Evolutionary conservation across 2,797 vertebrate genomes (phyloP).

Genomic region (Bradypodion pumilum): DNA sequence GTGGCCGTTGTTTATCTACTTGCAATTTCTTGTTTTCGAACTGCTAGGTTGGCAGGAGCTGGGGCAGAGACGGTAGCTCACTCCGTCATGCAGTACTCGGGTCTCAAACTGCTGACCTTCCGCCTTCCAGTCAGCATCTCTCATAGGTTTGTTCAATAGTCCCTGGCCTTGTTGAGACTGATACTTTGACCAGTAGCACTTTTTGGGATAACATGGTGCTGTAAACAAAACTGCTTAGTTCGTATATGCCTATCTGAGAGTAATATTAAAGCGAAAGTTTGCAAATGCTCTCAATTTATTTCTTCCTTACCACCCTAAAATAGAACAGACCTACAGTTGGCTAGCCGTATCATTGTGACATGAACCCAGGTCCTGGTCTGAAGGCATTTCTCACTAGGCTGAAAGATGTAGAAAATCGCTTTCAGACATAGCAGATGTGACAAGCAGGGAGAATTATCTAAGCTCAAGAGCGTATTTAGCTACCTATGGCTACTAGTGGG

Average conservation of each 20-base stretch:
- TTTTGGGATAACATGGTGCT: neutral
- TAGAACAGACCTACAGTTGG: neutral
- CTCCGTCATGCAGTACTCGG: too few relatives aligned
- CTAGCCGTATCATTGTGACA: neutral
- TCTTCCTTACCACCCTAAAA: neutral
- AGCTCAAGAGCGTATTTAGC: neutral
- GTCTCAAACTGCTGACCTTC: too few relatives aligned
- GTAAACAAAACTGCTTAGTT: neutral
- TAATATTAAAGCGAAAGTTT: neutral
- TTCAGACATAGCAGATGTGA: neutral
- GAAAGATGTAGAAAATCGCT: neutral
- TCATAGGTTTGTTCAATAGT: neutral
- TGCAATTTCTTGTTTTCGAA: too few relatives aligned
- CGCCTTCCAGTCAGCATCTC: too few relatives aligned
- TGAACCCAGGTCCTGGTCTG: neutral
- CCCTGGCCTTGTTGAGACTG: neutral
- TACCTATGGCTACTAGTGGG: too few relatives aligned
- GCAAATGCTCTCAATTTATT: neutral
- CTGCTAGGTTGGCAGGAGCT: too few relatives aligned
- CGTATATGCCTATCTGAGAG: neutral
- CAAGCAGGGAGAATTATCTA: neutral
- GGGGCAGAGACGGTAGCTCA: too few relatives aligned
- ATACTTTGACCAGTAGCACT: neutral
- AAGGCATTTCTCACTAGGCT: neutral
- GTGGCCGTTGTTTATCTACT: too few relatives aligned